Percentiles rank a stretch among this genome's conserved stretches.
These are phyloP conservation scores for Pelvicachromis taeniatus DNA, from an alignment of 2,113 vertebrate species.

Conservation along the genomic window DNA sequence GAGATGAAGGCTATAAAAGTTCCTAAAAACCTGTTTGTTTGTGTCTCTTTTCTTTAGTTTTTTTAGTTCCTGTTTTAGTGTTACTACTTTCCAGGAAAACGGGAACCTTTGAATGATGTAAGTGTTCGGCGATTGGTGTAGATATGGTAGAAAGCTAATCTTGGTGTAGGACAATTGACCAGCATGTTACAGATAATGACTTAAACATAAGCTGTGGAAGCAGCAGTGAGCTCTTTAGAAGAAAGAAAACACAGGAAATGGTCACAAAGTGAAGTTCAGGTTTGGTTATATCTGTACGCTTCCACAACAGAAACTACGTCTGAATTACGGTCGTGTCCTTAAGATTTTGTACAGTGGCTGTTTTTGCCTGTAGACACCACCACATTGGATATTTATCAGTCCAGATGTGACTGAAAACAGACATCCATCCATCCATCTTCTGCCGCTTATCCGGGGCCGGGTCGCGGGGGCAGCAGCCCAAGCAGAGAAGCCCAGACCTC, in stretches of 20 bases:
- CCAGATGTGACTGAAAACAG: not conserved
- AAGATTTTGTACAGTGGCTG: not conserved
- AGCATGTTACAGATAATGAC: too few relatives aligned
- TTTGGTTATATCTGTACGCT: accelerated
- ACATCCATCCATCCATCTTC: too few relatives aligned
- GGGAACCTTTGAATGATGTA: not conserved
- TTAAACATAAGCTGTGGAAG: not conserved
- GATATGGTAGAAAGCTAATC: not conserved
- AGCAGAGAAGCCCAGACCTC: too few relatives aligned
- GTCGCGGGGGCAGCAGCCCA: too few relatives aligned
- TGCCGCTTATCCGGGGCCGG: too few relatives aligned
- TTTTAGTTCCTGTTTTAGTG: not conserved
- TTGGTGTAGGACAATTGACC: not conserved
- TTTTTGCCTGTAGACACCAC: not conserved
- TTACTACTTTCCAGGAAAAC: not conserved
- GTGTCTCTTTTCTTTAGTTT: too few relatives aligned
- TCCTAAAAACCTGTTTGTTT: too few relatives aligned
- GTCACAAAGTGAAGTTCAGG: not conserved
- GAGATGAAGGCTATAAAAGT: not conserved
- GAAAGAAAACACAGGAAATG: too few relatives aligned
- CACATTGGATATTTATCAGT: not conserved
- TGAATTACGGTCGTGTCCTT: not conserved
- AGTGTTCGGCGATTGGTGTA: not conserved
- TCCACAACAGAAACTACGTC: accelerated
- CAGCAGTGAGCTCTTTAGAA: not conserved